These are phyloP conservation scores for Calameuta pallipes DNA, from an alignment of 2,888 invertebrate genomes.

Conservation along the genomic window DNA sequence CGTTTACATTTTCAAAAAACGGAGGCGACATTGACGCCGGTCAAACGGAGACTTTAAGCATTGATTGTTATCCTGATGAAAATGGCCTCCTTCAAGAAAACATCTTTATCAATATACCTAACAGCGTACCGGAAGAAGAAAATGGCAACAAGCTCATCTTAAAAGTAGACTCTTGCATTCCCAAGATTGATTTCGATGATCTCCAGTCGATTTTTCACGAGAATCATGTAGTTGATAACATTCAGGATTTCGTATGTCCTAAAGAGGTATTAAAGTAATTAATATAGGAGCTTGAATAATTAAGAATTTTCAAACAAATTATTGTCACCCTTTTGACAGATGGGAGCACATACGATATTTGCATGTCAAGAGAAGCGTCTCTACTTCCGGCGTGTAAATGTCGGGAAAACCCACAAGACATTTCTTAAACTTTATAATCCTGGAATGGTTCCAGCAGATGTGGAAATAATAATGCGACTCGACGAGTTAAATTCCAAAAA, in stretches of 20 bases:
- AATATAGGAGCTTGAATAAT: not conserved
- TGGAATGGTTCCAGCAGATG: constrained; percentile 58
- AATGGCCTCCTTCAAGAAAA: constrained; percentile 57
- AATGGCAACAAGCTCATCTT: constrained; percentile 68
- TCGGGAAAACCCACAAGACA: constrained; percentile 54
- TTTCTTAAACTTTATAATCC: constrained; percentile 62
- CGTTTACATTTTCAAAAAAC: constrained; percentile 59
- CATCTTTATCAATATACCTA: constrained; percentile 58
- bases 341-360: constrained; percentile 58
- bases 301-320: not conserved
- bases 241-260: constrained; percentile 68
- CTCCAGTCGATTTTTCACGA: constrained; percentile 72
- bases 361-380: constrained; percentile 56
- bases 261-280: constrained; percentile 56
- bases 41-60: constrained; percentile 52
- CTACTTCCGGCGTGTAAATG: constrained; percentile 62
- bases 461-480: constrained; percentile 37
- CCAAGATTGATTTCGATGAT: constrained; percentile 71
- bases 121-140: constrained; percentile 67
- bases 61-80: constrained; percentile 58
- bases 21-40: constrained; percentile 59
- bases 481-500: constrained; percentile 41
- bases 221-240: constrained; percentile 70
- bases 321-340: constrained; percentile 40
- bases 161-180: constrained; percentile 70